Evolutionary conservation across 2,797 vertebrate species (phyloP), one percentile per base, ranked within the genome.

Genomic region (Pagetopsis macropterus): DNA sequence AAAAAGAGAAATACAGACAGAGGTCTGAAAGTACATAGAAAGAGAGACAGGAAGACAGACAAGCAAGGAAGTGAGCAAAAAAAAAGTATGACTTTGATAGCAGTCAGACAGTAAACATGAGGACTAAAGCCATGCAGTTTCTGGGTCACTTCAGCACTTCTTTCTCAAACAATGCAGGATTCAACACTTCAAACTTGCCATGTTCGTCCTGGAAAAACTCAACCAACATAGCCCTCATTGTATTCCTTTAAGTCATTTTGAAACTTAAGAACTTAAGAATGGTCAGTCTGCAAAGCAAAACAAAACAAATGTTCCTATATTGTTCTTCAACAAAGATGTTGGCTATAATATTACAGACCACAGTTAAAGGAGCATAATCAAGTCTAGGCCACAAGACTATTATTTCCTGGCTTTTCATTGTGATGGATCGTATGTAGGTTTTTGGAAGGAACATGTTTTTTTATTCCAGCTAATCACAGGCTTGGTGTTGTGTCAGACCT

Each of bases 381-480:
- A 45, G 27, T 23, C 61, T 4, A 52, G 50, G 17, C 70, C 52
- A 71, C 84, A 70, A 9, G 33, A 37, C 65, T 79, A 58, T 82
- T 57, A 79, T 75, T 68, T 68, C 15, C 70, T 65, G 46, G 21
- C 65, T 68, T 44, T 70, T 81, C 58, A 44, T 65, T 76, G 68
- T 75, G 51, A 76, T 76, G 58, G 40, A 81, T 60, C 43, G 68
- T 59, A 44, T 80, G 63, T 44, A 65, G 71, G 69, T 72, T 85
- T 85, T 37, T 79, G 59, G 70, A 72, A 27, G 54, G 55, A 74
- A 87, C 67, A 72, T 65, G 33, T 45, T 64, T 60, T 66, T 72
- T 79, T 81, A 86, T 27, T 4, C 57, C 57, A 79, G 40, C 61
- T 82, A 78, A 83, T 83, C 61, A 74, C 60, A 84, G 68, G 37